phyloP scores from a whole-genome alignment of 2,888 invertebrate species.

The Drosophila hawaiiensis region DNA sequence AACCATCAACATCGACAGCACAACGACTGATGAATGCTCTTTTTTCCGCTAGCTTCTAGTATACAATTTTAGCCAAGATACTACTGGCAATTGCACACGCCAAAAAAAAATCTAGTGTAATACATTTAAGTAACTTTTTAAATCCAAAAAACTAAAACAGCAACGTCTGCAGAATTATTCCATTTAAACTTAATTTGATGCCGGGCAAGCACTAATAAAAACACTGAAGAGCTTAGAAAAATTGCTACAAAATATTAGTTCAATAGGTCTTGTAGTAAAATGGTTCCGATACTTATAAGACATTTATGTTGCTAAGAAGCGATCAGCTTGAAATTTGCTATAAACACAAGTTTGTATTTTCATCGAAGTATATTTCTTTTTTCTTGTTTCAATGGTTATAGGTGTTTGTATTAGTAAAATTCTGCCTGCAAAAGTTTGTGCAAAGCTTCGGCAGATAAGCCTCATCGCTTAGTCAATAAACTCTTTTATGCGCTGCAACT shows the following conservation, averaged over 20 bases:
- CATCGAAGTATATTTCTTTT: not conserved
- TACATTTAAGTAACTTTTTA: not conserved
- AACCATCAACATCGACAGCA: not conserved
- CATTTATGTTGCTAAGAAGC: not conserved
- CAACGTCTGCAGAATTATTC: not conserved
- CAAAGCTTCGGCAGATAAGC: not conserved
- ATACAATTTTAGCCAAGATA: too few relatives aligned
- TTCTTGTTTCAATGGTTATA: not conserved
- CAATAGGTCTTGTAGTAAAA: fast-evolving
- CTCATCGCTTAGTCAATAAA: not conserved
- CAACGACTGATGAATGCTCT: constrained; percentile 25
- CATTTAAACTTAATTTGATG: not conserved
- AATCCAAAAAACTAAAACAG: not conserved
- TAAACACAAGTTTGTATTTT: not conserved
- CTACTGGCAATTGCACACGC: too few relatives aligned
- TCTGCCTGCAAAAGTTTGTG: not conserved
- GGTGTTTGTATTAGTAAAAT: fast-evolving
- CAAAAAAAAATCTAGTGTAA: too few relatives aligned
- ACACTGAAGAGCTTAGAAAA: fast-evolving
- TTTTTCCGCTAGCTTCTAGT: not conserved
- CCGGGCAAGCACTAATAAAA: not conserved
- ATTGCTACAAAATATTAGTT: not conserved
- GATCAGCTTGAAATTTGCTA: not conserved
- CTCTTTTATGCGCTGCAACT: constrained; percentile 36
- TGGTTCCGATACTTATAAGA: not conserved